Conservation (phyloP, 1,140 invertebrate genomes). For the Belonocnema kinseyi region DNA sequence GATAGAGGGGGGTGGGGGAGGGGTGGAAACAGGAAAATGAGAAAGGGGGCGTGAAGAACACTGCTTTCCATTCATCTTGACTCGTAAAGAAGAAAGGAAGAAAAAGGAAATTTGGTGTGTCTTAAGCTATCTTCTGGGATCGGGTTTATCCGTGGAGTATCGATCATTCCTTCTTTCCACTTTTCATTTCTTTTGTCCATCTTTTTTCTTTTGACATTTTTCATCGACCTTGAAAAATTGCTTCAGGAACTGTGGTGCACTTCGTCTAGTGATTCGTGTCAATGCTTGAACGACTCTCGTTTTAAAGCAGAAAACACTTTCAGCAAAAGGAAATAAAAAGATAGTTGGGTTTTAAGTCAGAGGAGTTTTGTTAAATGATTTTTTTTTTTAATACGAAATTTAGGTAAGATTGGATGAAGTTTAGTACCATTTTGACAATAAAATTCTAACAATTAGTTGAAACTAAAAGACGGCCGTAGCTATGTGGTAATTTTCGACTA, state of each 20-base stretch:
- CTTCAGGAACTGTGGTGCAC: neutral
- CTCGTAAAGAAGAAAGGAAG: neutral
- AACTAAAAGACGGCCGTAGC: too few species aligned
- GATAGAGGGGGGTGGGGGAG: conserved; percentile 36
- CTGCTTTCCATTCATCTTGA: neutral
- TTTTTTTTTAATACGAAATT: too few species aligned
- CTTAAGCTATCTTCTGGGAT: neutral
- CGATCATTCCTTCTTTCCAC: conserved; percentile 23
- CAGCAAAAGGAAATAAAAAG: neutral
- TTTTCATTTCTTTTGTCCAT: conserved; percentile 20
- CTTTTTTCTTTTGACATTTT: conserved; percentile 26
- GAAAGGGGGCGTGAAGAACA: neutral
- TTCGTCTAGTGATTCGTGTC: neutral
- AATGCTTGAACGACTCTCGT: neutral
- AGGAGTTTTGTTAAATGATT: too few species aligned
- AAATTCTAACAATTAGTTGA: too few species aligned
- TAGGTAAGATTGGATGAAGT: too few species aligned
- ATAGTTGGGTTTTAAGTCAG: too few species aligned
- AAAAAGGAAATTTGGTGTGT: neutral
- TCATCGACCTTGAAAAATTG: conserved; percentile 16
- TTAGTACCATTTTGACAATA: too few species aligned
- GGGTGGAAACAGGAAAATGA: neutral
- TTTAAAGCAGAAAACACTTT: neutral
- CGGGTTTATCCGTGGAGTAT: neutral
- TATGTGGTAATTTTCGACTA: too few species aligned